Evolutionary conservation across 1,140 invertebrate species (phyloP), one percentile per base, ranked within the genome.

Genomic region (Calliopsis andreniformis): DNA sequence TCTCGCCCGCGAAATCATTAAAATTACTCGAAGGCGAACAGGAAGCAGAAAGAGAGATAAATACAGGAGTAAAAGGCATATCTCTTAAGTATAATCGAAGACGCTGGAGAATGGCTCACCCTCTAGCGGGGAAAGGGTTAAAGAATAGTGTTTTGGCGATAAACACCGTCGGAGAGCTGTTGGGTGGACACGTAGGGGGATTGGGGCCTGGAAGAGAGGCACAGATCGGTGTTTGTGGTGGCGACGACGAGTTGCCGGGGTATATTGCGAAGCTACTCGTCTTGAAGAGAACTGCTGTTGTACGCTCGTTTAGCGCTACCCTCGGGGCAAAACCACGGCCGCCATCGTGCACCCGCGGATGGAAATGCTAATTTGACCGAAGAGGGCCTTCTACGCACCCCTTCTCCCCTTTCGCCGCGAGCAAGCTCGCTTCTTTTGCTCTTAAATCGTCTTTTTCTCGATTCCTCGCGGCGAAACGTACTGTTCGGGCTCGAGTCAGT

Each of bases 321-420:
- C 84, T 80, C 79, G 23, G 79, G 87, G 84, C 79, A 82, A 77
- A 70, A 69, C 80, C 66, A 68, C 81, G 73, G 77, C 76, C 85
- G 80, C 82, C 82, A 82, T 72, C 69, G 23, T 70, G 61, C 84
- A 87, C 84, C 81, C 83, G 75, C 84, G 71, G 76, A 86, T 84
- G 84, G 77, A 87, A 89, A 89, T 88, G 87, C 87, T 88, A 88
- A 88, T 88, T 85, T 79, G 72, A 61, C 63, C 72, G 72, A 68
- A 25, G 70, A 67, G 82, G 55, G 55, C 76, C 62, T 61, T 68
- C 64, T 76, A 64, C 76, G 62, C 75, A 49, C 79, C 63, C 64
- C 68, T 39, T 39, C 35, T 58, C 80, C 35, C 39, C 35, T 28
- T 64, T 71, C 70, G 53, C 58, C 71, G 23, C 28, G 51, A 68